These are phyloP conservation scores for Herpetotheres cachinnans DNA, from an alignment of 2,113 vertebrate genomes.

Conservation along the genomic window DNA sequence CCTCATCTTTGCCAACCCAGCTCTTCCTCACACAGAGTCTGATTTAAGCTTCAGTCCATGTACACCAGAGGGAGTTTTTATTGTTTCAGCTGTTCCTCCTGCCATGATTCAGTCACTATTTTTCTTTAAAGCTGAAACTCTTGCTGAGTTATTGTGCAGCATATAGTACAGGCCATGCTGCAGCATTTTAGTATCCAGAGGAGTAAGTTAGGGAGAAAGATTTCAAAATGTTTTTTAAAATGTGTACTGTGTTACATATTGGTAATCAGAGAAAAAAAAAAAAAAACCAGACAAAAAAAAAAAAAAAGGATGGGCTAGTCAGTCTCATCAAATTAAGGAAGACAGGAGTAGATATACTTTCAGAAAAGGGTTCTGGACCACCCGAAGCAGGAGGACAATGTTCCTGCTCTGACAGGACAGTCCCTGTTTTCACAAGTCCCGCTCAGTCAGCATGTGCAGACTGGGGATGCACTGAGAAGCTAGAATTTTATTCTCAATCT, in stretches of 20 bases:
- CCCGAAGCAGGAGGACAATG: not conserved
- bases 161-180: not conserved
- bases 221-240: not conserved
- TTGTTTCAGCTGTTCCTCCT: not conserved
- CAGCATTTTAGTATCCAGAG: not conserved
- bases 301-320: not conserved
- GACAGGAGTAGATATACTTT: not conserved
- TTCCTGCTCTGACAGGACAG: not conserved
- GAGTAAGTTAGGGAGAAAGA: not conserved
- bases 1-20: not conserved
- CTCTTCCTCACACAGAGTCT: not conserved
- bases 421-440: not conserved
- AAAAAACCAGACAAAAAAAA: not conserved
- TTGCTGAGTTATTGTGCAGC: not conserved
- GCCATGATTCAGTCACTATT: not conserved
- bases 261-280: not conserved
- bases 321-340: not conserved
- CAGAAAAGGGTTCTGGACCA: not conserved
- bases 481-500: not conserved
- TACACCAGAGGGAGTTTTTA: not conserved
- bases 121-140: not conserved
- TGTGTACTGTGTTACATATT: not conserved
- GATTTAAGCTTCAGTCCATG: not conserved
- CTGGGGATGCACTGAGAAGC: not conserved
- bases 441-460: not conserved